Conservation (phyloP, 2,888 invertebrate genomes). For the Aphodius sticticus region DNA sequence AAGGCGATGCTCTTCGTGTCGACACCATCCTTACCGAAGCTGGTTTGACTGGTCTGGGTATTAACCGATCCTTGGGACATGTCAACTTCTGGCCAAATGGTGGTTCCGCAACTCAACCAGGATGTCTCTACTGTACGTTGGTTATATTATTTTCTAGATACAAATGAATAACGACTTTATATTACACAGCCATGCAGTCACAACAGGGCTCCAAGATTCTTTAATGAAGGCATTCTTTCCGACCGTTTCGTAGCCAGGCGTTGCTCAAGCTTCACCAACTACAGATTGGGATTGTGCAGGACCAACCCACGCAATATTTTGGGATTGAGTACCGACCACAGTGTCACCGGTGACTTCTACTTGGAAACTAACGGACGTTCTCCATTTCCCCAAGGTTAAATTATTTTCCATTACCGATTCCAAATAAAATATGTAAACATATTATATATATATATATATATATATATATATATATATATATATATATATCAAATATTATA, state of each 20-base stretch:
- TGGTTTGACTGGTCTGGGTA: constrained; percentile 25
- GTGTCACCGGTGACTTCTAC: constrained; percentile 24
- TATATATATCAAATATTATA: not conserved
- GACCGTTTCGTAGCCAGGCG: constrained; percentile 20
- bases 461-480: not conserved
- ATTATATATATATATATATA: not conserved
- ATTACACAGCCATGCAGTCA: constrained; percentile 29
- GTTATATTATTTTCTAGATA: constrained; percentile 4
- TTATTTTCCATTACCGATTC: not conserved
- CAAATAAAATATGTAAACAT: not conserved
- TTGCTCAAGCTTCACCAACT: constrained; percentile 19
- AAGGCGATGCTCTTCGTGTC: constrained; percentile 27
- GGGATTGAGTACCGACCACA: constrained; percentile 16
- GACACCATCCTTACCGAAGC: constrained; percentile 31
- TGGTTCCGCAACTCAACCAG: constrained; percentile 28
- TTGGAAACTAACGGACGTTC: constrained; percentile 15
- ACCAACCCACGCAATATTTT: constrained; percentile 18
- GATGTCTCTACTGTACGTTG: constrained; percentile 25
- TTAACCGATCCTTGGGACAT: constrained; percentile 28
- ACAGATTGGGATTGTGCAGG: constrained; percentile 22
- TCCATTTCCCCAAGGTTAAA: constrained; percentile 27
- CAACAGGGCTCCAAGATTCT: constrained; percentile 28
- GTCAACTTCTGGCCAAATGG: constrained; percentile 34
- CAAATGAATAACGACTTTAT: not conserved
- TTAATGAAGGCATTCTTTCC: constrained; percentile 27